phyloP scores from a whole-genome alignment of 2,888 invertebrate genomes.

The Auanema freiburgensis region DNA sequence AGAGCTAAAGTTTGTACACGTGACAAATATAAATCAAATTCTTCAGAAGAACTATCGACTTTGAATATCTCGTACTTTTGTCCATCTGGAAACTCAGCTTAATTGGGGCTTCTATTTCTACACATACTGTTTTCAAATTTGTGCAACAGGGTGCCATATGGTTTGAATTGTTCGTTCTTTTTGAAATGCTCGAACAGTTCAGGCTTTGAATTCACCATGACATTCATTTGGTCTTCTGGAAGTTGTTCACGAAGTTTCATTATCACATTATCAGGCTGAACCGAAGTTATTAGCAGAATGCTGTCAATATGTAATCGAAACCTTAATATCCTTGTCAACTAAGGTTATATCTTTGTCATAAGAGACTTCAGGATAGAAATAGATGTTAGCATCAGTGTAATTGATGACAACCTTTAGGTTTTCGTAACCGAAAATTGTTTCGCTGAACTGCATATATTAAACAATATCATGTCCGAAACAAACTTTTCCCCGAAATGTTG shows the following conservation, averaged over 20 bases:
- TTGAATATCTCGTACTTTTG: slow-evolving; percentile 39
- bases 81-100: slow-evolving; percentile 18
- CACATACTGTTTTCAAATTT: slow-evolving; percentile 29
- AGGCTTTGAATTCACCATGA: slow-evolving; percentile 26
- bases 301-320: slow-evolving; percentile 7
- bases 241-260: slow-evolving; percentile 35
- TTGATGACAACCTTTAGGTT: slow-evolving; percentile 79
- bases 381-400: slow-evolving; percentile 80
- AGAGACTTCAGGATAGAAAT: slow-evolving; percentile 78
- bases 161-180: slow-evolving; percentile 71
- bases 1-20: slow-evolving; percentile 86
- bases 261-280: slow-evolving; percentile 54
- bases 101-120: slow-evolving; percentile 4
- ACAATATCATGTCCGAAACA: slow-evolving; percentile 25
- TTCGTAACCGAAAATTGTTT: slow-evolving; percentile 90
- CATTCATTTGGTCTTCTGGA: slow-evolving; percentile 41
- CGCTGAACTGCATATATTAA: slow-evolving; percentile 68
- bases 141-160: slow-evolving; percentile 76
- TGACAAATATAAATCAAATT: slow-evolving; percentile 80
- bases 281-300: background rate
- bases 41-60: slow-evolving; percentile 69
- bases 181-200: slow-evolving; percentile 25
- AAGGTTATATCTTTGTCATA: slow-evolving; percentile 74
- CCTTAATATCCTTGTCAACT: slow-evolving; percentile 47
- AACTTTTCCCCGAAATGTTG: slow-evolving; percentile 85